Base-by-base conservation (phyloP, 2,888 invertebrate genomes). In the Mimas tiliae region DNA sequence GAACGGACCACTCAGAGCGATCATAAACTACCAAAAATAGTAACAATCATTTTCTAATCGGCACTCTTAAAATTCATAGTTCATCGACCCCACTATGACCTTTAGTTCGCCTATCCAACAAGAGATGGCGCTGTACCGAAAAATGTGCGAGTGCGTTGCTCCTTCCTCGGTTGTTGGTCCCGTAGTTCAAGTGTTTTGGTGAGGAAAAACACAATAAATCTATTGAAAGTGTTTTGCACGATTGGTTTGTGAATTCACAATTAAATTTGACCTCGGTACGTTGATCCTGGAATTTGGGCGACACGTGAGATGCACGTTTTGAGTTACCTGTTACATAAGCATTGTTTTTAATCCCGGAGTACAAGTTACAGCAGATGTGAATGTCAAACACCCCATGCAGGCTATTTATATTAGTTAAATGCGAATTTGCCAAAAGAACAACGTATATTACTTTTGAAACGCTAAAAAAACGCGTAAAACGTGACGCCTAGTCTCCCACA, bases 101-200 rank as follows among this genome's bases (percentile, higher is more conserved):
- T 72, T 75, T 78, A 72, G 71, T 76, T 66, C 65, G 16, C 38
- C 80, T 76, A 75, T 65, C 71, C 64, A 71, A 64, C 72, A 70
- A 67, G 58, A 80, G 80, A 78, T 79, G 80, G 84, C 87, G 82
- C 68, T 80, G 69, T 70, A 42, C 67, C 62, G 67, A 74, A 75
- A 77, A 74, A 74, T 75, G 75, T 77, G 75, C 82, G 75, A 83
- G 89, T 82, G 71, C 89, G 81, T 88, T 89, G 88, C 79, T 86
- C 88, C 74, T 79, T 67, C 67, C 58, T 66, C 78, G 86, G 86
- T 85, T 84, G 75, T 81, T 86, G 82, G 79, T 77, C 86, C 74
- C 76, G 66, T 70, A 75, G 77, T 74, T 75, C 72, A 76, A 70
- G 69, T 71, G 73, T 68, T 74, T 73, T 76, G 74, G 73, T 74